Conservation (phyloP, 2,888 invertebrate species). For the Caradrina clavipalpis region DNA sequence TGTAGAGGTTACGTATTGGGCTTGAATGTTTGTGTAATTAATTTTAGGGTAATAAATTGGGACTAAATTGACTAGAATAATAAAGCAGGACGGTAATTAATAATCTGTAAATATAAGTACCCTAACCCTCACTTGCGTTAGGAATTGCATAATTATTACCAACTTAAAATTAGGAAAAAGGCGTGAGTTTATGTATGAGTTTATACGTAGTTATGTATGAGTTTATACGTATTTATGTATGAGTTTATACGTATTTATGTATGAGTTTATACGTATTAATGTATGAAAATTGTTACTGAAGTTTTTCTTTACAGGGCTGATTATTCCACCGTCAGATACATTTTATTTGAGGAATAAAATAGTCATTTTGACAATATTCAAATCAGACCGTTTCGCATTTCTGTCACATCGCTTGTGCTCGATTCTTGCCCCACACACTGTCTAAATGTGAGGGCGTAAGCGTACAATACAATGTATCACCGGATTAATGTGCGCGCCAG, state of each 20-base stretch:
- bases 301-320: not conserved
- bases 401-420: conserved; percentile 46
- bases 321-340: not conserved
- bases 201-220: too few species aligned
- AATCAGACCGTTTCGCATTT: not conserved
- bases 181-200: too few species aligned
- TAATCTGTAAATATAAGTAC: not conserved
- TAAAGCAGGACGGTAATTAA: conserved; percentile 1
- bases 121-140: not conserved
- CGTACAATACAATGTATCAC: conserved; percentile 85
- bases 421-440: conserved; percentile 62
- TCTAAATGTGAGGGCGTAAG: conserved; percentile 80
- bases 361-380: not conserved
- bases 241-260: too few species aligned
- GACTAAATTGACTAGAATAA: conserved; percentile 15
- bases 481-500: conserved; percentile 84
- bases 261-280: too few species aligned
- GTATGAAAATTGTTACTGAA: not conserved
- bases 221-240: too few species aligned
- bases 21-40: conserved; percentile 31
- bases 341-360: not conserved
- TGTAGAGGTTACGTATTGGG: conserved; percentile 24
- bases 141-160: not conserved
- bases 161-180: too few species aligned
- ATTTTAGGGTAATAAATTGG: conserved; percentile 31